These are phyloP conservation scores for Porites lobata DNA, from an alignment of 92 coral and sea anemone genomes.

Conservation along the genomic window DNA sequence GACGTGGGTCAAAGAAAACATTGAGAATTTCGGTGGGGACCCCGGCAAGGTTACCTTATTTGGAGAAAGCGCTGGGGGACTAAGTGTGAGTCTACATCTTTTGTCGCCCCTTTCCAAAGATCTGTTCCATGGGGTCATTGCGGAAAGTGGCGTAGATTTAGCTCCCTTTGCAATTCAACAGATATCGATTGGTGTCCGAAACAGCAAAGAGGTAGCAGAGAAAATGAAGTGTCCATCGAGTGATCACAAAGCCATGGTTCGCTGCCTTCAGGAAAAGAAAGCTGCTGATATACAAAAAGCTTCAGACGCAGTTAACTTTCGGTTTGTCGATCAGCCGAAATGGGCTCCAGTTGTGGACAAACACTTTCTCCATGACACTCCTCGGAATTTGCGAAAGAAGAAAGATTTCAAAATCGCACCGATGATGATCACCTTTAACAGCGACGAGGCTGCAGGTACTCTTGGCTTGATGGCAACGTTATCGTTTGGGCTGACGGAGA, in stretches of 20 bases:
- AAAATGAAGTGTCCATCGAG: background rate
- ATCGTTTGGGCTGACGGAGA: background rate
- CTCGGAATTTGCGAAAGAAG: slow-evolving; percentile 3
- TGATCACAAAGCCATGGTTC: background rate
- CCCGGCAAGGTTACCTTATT: too few species aligned
- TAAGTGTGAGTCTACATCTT: too few species aligned
- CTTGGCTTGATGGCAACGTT: background rate
- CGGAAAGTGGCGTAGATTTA: background rate
- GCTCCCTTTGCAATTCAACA: background rate
- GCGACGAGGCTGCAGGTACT: background rate
- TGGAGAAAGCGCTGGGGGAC: too few species aligned
- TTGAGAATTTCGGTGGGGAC: too few species aligned
- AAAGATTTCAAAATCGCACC: slow-evolving; percentile 33
- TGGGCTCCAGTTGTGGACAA: slow-evolving; percentile 53
- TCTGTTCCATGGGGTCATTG: slow-evolving; percentile 29
- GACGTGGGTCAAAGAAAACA: slow-evolving; percentile 22
- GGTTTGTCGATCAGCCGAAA: background rate
- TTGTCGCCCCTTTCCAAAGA: slow-evolving; percentile 37
- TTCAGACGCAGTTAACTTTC: slow-evolving; percentile 12
- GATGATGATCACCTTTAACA: slow-evolving; percentile 28
- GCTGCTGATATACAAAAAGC: slow-evolving; percentile 21
- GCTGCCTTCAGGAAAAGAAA: slow-evolving; percentile 27
- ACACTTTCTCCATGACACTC: slow-evolving; percentile 13
- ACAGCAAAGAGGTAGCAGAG: background rate
- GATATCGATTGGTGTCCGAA: background rate